These are phyloP conservation scores for Ptycholaimellus sp. DNA, from an alignment of 2,888 invertebrate genomes.

Conservation along the genomic window DNA sequence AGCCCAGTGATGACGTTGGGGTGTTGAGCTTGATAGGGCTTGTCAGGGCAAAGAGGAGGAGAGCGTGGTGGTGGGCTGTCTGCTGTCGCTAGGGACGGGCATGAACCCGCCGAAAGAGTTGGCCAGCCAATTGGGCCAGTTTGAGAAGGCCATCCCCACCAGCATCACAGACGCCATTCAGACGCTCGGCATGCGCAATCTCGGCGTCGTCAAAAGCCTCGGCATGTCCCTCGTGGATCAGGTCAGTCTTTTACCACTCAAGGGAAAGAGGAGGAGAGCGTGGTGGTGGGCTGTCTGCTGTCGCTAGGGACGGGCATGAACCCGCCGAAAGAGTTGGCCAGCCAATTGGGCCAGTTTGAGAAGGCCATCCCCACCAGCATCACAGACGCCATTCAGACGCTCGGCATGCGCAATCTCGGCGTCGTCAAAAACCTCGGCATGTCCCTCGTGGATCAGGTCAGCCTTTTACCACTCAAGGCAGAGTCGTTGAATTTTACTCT, in stretches of 20 bases:
- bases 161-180: not conserved
- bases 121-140: too few relatives aligned
- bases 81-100: not conserved
- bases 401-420: too few relatives aligned
- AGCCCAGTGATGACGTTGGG: too few relatives aligned
- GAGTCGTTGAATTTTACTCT: not conserved
- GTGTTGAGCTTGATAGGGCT: not conserved
- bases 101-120: not conserved
- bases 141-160: not conserved
- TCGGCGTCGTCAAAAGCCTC: too few relatives aligned
- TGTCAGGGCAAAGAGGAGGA: not conserved
- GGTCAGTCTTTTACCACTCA: not conserved
- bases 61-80: not conserved
- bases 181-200: too few relatives aligned
- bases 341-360: too few relatives aligned
- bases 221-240: not conserved
- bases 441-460: not conserved
- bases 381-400: too few relatives aligned
- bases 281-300: not conserved
- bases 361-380: not conserved
- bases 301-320: not conserved
- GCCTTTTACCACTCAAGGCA: not conserved
- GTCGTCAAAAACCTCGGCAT: too few relatives aligned
- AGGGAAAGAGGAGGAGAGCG: not conserved
- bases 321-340: not conserved